Evolutionary conservation across 2,113 vertebrate species (phyloP).

Genomic region (Lepus americanus): DNA sequence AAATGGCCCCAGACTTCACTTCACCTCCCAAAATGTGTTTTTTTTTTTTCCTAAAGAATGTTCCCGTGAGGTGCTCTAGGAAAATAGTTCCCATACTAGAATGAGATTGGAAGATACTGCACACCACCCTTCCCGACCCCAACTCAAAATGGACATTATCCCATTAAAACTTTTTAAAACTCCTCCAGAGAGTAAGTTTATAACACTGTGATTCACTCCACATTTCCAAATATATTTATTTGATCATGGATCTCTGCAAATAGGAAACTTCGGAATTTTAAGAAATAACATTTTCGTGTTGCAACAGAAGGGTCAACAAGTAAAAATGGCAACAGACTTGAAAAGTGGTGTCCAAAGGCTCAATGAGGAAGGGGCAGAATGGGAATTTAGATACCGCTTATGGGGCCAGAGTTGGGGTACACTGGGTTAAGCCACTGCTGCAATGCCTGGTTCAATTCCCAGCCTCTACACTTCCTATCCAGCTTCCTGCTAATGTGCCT

Average conservation of each 20-base stretch:
- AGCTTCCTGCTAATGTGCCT: no score
- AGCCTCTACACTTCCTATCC: no score
- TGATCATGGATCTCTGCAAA: background rate
- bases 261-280: background rate
- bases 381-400: no score
- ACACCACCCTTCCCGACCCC: background rate
- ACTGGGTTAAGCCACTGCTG: no score
- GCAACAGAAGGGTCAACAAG: background rate
- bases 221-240: conserved; percentile 8
- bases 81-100: background rate
- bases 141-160: background rate
- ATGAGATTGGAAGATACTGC: background rate
- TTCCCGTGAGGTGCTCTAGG: background rate
- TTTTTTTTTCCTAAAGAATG: background rate
- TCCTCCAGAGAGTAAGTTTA: background rate
- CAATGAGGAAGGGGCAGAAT: background rate
- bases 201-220: conserved; percentile 29
- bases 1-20: conserved; percentile 35
- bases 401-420: no score
- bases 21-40: conserved; percentile 1
- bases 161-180: background rate
- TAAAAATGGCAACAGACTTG: background rate
- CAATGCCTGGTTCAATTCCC: no score
- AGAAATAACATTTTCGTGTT: conserved; percentile 6
- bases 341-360: background rate